Evolutionary conservation across 1,140 invertebrate genomes (phyloP), one percentile per base, ranked within the genome.

Genomic region (Ephestia elutella): DNA sequence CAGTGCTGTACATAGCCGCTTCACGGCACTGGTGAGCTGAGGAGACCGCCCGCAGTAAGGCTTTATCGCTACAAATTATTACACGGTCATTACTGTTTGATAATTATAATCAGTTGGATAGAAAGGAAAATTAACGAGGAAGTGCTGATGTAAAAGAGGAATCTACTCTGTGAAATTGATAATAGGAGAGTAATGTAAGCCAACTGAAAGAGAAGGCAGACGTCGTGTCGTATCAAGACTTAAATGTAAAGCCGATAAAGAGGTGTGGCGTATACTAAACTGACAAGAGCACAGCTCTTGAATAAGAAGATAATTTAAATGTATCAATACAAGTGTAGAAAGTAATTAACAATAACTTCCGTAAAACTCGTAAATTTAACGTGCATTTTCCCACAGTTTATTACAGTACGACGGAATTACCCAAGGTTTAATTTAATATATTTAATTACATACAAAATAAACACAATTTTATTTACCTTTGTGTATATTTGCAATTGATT

Each of bases 401-500:
- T 32, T 32, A 44, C 38, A 44, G 2, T 44, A 15, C 38, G 10
- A 44, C 2, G n/a, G 1, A 44, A 44, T 15, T 44, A 15, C 38
- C 38, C 38, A 44, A 44, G 13, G 13, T 5, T 1, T 32, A 3
- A 32, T 32, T 32, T 32, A 44, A 44, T 15, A 44, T 15, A 44
- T n/a, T 44, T 44, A n/a, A 44, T 17, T 44, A 15, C 15, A 44
- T 44, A 44, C 38, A 3, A 15, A 44, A 44, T 44, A 44, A 44
- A 44, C 13, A 44, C 38, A 15, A 44, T 15, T 44, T 44, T 56
- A 28, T 49, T 65, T 77, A 91, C 91, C 91, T 80, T 94, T 93
- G 85, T 96, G 95, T 83, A 98, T 96, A 65, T 94, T 94, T 73
- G 96, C 94, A 63, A 98, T 95, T 15, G 94, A 96, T 81, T 98